Evolutionary conservation across 2,113 vertebrate genomes (phyloP), one percentile per base, ranked within the genome.

Genomic region (Columba livia): DNA sequence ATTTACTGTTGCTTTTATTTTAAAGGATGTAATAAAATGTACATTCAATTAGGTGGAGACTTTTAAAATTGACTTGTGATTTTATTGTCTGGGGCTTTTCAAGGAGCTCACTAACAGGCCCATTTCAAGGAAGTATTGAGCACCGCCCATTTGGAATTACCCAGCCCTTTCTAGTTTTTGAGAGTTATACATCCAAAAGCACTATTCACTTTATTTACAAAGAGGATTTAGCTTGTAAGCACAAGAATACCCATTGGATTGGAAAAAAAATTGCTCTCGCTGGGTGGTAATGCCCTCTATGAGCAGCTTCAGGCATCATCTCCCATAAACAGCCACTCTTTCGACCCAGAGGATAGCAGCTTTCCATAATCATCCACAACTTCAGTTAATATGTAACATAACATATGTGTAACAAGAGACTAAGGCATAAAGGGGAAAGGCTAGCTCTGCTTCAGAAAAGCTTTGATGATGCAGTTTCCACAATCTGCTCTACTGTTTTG

Each of bases 321-420:
- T 89, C 38, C 38, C 72, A 88, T 29, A 88, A 47, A 57, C 38
- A 87, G 14, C 16, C 38, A 47, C 57, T 95, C 67, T 90, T 91
- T 80, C 81, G 82, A 69, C 42, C 31, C 69, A 72, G 61, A 86
- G 61, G 34, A 86, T 4, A 90, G 51, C 38, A 89, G 44, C 15
- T 77, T 89, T 85, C 90, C 36, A 51, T 75, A 93, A 69, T 47
- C 32, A 56, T 44, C 44, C 4, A 2, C 42, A 87, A 58, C 70
- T 65, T 38, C 86, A 42, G 72, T 88, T 95, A 90, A 87, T 89
- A 85, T 82, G 56, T 90, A 95, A 90, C 54, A 31, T 69, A 90
- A 54, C 61, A 47, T 75, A n/a, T 78, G 74, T 51, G 53, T 69
- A 95, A 88, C 64, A 64, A 92, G 40, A 79, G 67, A 82, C 38